Percentiles rank a stretch among this genome's conserved stretches.
Conservation (phyloP, 2,888 invertebrate species). For the Lepidonotus clava region DNA sequence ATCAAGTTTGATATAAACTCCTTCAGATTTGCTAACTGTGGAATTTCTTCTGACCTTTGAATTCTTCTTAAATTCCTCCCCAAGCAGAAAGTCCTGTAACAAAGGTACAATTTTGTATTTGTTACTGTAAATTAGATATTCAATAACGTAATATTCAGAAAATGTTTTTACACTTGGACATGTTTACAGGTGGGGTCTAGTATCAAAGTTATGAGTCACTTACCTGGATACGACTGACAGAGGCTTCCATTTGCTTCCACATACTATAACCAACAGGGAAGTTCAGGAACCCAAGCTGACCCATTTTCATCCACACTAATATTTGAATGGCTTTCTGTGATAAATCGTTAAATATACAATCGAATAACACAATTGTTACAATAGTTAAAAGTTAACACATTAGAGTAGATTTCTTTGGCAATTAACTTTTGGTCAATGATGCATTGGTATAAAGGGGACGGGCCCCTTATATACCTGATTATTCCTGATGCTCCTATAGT, state of each 20-base stretch:
- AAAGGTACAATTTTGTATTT: neutral
- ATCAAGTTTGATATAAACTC: neutral
- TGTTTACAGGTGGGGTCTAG: no score
- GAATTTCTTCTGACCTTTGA: neutral
- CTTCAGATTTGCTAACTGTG: neutral
- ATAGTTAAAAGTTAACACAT: no score
- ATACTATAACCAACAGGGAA: slow-evolving; percentile 45
- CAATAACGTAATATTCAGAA: no score
- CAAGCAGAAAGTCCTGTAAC: slow-evolving; percentile 1
- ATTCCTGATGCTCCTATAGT: no score
- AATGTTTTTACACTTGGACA: no score
- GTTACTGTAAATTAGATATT: no score
- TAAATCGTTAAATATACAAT: no score
- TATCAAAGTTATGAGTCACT: no score
- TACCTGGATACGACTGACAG: slow-evolving; percentile 11
- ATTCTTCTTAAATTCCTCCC: neutral
- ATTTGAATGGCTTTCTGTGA: slow-evolving; percentile 14
- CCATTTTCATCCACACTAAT: slow-evolving; percentile 39
- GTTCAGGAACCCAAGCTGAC: slow-evolving; percentile 42
- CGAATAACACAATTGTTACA: neutral
- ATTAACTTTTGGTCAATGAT: no score
- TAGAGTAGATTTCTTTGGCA: no score
- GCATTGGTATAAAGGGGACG: no score
- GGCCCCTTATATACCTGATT: no score
- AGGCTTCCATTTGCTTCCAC: slow-evolving; percentile 50